A percentile compares a stretch with the other conserved stretches of the same genome.
Evolutionary conservation across 2,113 vertebrate species (phyloP).

Genomic region (Neogale vison): DNA sequence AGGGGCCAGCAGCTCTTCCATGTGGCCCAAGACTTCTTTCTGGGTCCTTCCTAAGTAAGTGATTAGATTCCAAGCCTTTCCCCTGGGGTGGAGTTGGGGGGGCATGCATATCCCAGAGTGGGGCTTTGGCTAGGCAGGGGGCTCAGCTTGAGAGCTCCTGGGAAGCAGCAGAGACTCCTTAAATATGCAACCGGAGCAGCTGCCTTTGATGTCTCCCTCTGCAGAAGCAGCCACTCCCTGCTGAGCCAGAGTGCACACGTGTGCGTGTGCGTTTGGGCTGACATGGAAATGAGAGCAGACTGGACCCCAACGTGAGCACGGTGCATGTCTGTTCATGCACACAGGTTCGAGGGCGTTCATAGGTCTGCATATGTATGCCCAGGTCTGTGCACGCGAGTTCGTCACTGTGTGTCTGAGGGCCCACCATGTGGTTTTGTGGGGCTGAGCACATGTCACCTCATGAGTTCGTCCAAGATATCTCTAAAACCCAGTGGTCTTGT

Average conservation of each 20-base stretch:
- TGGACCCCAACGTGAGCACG: not conserved
- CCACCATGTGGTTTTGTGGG: not conserved
- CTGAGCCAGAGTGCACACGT: constrained; percentile 55
- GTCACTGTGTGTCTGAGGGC: not conserved
- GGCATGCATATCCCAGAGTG: constrained; percentile 51
- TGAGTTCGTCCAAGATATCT: not conserved
- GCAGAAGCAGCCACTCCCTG: constrained; percentile 67
- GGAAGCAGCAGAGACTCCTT: constrained; percentile 68
- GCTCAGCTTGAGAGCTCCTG: constrained; percentile 58
- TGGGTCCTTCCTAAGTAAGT: constrained; percentile 43
- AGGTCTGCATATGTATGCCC: not conserved
- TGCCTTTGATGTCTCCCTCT: constrained; percentile 68
- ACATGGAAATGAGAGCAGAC: constrained; percentile 66
- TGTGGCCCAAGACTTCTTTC: not conserved
- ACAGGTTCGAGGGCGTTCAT: not conserved
- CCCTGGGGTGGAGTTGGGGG: constrained; percentile 5
- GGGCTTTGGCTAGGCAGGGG: constrained; percentile 62
- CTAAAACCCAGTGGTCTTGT: not conserved
- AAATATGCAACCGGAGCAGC: constrained; percentile 57
- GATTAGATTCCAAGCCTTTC: constrained; percentile 47
- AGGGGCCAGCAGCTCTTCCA: not conserved
- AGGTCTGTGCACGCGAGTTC: not conserved
- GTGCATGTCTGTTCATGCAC: not conserved
- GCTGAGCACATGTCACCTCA: not conserved
- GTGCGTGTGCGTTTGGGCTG: not conserved